Base-by-base conservation (phyloP, 2,888 invertebrate species). In the Marronus borbonicus region DNA sequence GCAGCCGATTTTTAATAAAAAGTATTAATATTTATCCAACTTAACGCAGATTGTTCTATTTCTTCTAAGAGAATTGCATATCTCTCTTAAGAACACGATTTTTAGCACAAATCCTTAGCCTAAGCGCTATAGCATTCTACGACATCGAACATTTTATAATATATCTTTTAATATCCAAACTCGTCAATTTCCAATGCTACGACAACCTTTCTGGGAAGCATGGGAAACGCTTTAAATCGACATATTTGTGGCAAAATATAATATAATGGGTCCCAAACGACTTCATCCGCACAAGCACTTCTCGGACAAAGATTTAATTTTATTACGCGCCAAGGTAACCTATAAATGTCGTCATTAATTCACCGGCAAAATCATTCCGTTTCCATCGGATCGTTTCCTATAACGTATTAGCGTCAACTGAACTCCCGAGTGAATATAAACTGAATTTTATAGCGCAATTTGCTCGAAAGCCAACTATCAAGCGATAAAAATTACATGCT, bases 341-440 rank as follows among this genome's bases (percentile, higher is more conserved):
- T 44, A 60, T 60, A 74, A 60, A 74, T 60, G 60, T 60, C 72
- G 20, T 60, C 60, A 44, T 74, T 44, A 60, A 24, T 60, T 74
- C 44, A 24, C 60, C 5, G n/a, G 72, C 60, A 44, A 74, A 74
- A 74, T 72, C 44, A 74, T 74, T 74, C 7, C 60, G 39, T 62
- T 60, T 44, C 60, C 14, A 44, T 24, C 3, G 62, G 24, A 39
- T 60, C 72, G 20, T 36, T 72, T 60, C 24, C 72, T 44, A 5
- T 74, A 60, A 62, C 39, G 72, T 74, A 74, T 74, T 60, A 44
- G 20, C 72, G 20, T 60, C 49, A 60, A 60, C 44, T 60, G 72
- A 39, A 74, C 60, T 72, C 20, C 24, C n/a, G 12, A 60, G 44
- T 60, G 72, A 74, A 74, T 60, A 74, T 74, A 74, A 74, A 60